phyloP scores from a whole-genome alignment of 2,113 vertebrate species.

The Gorsachius goisagi region DNA sequence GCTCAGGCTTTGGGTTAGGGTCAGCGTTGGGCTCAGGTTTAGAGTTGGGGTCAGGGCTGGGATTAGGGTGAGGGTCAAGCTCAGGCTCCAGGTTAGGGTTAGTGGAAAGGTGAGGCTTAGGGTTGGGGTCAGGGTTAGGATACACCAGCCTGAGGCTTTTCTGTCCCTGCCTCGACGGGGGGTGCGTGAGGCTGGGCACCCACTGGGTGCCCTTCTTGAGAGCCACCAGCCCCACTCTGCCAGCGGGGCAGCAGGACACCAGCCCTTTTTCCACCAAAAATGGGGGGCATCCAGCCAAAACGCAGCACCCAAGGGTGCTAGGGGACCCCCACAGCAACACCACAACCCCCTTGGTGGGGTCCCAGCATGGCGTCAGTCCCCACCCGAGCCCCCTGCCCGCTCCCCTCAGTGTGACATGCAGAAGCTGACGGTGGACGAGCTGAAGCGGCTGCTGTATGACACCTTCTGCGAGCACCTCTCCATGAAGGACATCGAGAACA shows the following conservation, averaged over 20 bases:
- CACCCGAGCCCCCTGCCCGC: neutral
- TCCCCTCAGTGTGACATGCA: constrained; percentile 93
- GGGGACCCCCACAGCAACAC: accelerated
- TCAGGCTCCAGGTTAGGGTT: no score
- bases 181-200: neutral
- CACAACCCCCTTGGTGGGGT: no score
- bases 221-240: neutral
- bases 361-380: neutral
- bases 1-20: neutral
- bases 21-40: neutral
- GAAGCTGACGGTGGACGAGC: constrained; percentile 95
- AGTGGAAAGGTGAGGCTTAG: no score
- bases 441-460: constrained; percentile 95
- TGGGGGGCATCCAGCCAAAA: neutral
- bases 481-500: constrained; percentile 99
- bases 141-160: neutral
- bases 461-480: constrained; percentile 98
- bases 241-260: neutral
- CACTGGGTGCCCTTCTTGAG: no score
- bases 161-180: accelerated
- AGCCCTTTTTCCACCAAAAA: neutral
- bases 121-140: neutral
- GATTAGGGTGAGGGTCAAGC: no score
- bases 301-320: accelerated
- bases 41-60: neutral